phyloP scores from a whole-genome alignment of 35 echinoderm and acorn worm species.

The Hemicentrotus pulcherrimus region DNA sequence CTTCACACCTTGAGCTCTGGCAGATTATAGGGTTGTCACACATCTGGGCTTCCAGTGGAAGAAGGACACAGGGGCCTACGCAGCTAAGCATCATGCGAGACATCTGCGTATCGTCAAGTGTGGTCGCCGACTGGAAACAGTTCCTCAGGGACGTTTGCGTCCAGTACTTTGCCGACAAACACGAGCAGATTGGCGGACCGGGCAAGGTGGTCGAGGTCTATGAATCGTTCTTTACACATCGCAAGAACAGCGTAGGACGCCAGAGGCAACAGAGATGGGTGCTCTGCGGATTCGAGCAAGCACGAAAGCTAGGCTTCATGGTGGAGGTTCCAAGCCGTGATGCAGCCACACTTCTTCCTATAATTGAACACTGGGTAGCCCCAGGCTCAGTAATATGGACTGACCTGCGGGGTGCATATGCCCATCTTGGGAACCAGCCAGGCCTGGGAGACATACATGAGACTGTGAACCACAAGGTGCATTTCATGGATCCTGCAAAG shows the following conservation, averaged over 20 bases:
- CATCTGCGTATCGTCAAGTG: background rate
- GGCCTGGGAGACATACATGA: background rate
- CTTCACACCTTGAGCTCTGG: constrained; percentile 16
- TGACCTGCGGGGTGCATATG: constrained; percentile 54
- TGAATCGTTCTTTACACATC: background rate
- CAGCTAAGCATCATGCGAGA: constrained; percentile 24
- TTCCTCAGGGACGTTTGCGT: constrained; percentile 30
- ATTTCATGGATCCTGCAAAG: constrained; percentile 57
- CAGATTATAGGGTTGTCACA: constrained; percentile 28
- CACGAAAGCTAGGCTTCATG: constrained; percentile 38
- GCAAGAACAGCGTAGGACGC: constrained; percentile 24
- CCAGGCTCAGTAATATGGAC: constrained; percentile 53
- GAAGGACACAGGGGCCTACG: background rate
- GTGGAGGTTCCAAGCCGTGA: constrained; percentile 24
- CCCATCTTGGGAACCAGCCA: background rate
- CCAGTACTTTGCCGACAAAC: constrained; percentile 11
- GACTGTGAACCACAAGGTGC: constrained; percentile 58
- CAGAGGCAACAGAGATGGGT: constrained; percentile 33
- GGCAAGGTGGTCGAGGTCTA: constrained; percentile 19
- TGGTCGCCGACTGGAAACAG: constrained; percentile 44
- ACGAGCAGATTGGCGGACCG: background rate
- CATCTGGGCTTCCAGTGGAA: background rate
- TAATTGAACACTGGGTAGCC: constrained; percentile 40
- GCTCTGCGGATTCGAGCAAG: background rate
- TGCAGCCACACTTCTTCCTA: constrained; percentile 48